phyloP scores from a whole-genome alignment of 1,140 invertebrate genomes.

The Temnothorax curvispinosus region DNA sequence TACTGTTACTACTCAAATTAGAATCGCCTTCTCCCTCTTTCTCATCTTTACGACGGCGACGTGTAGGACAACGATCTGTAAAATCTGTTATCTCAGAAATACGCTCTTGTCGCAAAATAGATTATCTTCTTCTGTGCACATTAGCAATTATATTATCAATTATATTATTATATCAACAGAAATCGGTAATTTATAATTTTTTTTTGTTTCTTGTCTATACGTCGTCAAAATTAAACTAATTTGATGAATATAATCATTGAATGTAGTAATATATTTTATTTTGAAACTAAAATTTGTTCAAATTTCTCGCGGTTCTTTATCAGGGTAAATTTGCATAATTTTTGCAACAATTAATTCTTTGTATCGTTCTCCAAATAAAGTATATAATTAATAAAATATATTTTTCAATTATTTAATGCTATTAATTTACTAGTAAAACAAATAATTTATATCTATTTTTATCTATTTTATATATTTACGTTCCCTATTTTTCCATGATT shows the following conservation, averaged over 20 bases:
- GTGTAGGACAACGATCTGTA: not conserved
- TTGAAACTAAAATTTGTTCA: not conserved
- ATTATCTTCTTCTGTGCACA: not conserved
- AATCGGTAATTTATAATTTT: not conserved
- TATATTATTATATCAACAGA: not conserved
- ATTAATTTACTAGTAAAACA: not conserved
- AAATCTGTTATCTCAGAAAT: not conserved
- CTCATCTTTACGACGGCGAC: not conserved
- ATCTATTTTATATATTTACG: not conserved
- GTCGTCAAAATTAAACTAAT: not conserved
- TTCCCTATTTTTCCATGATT: not conserved
- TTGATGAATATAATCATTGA: not conserved
- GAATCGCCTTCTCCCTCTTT: not conserved
- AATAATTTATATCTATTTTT: not conserved
- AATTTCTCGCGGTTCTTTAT: not conserved
- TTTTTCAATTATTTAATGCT: not conserved
- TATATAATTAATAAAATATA: not conserved
- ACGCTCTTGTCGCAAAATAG: not conserved
- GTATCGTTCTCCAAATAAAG: not conserved
- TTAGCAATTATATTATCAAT: not conserved
- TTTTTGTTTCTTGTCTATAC: not conserved
- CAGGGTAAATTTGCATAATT: not conserved
- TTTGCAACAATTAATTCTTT: not conserved
- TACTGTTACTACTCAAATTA: slow-evolving; percentile 42
- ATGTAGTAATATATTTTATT: not conserved